These are phyloP conservation scores for Pelodytes ibericus DNA, from an alignment of 2,797 vertebrate species.

Conservation along the genomic window DNA sequence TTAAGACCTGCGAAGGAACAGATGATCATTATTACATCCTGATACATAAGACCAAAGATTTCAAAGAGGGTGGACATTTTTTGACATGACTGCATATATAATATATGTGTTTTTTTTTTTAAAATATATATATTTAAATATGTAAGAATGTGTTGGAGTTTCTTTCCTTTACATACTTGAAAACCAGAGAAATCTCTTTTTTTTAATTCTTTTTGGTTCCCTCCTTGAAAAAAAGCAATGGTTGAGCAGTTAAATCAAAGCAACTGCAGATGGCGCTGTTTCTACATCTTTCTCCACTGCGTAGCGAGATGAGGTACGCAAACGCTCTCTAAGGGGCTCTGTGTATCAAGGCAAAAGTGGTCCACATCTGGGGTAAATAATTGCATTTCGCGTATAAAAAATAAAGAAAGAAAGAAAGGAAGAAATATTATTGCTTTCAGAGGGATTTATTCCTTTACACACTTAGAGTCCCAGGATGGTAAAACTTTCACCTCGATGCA, in stretches of 20 bases:
- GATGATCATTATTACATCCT: no score
- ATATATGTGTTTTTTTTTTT: no score
- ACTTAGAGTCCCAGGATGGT: neutral
- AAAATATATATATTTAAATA: no score
- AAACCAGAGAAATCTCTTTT: no score
- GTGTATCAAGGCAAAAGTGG: neutral
- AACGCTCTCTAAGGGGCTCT: neutral
- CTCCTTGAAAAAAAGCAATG: neutral
- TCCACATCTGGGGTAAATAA: constrained; percentile 4
- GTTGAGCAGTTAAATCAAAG: neutral
- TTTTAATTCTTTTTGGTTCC: neutral
- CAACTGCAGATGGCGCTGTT: constrained; percentile 27
- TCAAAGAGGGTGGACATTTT: no score
- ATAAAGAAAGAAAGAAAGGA: no score
- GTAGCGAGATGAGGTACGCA: neutral
- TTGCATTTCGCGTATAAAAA: neutral
- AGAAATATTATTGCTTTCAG: neutral
- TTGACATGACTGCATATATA: no score
- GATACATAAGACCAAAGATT: no score
- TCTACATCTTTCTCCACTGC: neutral
- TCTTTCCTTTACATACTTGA: no score
- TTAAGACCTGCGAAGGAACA: no score
- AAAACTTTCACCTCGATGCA: neutral
- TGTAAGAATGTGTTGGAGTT: no score
- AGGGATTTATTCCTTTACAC: neutral